Percentiles rank a stretch among this genome's conserved stretches.
Conservation (phyloP, 1,140 invertebrate species). For the Pseudomyrmex sp. region DNA sequence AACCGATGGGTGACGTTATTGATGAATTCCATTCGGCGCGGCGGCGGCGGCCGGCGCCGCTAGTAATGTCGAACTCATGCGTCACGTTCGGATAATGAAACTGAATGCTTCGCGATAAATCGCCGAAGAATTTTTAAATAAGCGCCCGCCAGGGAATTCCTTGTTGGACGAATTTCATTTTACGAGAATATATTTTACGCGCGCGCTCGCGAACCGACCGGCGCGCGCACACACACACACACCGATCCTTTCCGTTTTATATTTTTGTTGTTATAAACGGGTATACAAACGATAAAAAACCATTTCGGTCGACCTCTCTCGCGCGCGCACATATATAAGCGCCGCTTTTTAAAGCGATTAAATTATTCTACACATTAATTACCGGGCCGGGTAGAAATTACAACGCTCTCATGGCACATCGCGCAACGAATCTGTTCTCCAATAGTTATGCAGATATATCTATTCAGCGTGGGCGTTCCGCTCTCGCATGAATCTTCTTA, state of each 20-base stretch:
- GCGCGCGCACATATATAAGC: not conserved
- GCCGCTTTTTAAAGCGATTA: slow-evolving; percentile 47
- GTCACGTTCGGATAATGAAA: slow-evolving; percentile 38
- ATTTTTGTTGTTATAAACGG: slow-evolving; percentile 26
- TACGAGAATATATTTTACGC: slow-evolving; percentile 49
- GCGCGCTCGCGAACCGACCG: not conserved
- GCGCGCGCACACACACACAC: not conserved
- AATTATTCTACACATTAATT: slow-evolving; percentile 58
- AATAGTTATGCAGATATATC: slow-evolving; percentile 40
- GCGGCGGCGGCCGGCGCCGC: not conserved
- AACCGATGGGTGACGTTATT: slow-evolving; percentile 50
- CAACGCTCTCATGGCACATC: slow-evolving; percentile 20
- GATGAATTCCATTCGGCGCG: slow-evolving; percentile 48
- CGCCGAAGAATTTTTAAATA: slow-evolving; percentile 57
- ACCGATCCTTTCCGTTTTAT: slow-evolving; percentile 33
- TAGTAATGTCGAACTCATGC: slow-evolving; percentile 34
- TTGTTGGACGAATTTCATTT: slow-evolving; percentile 54
- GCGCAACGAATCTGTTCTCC: slow-evolving; percentile 43
- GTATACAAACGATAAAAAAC: slow-evolving; percentile 49
- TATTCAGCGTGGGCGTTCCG: slow-evolving; percentile 28
- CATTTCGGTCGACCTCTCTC: slow-evolving; percentile 12
- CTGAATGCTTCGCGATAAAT: slow-evolving; percentile 54
- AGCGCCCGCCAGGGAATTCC: slow-evolving; percentile 51
- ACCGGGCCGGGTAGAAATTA: slow-evolving; percentile 28
- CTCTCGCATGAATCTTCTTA: slow-evolving; percentile 48